These are phyloP conservation scores for Hassar affinis DNA, from an alignment of 2,113 vertebrate genomes.

Conservation along the genomic window DNA sequence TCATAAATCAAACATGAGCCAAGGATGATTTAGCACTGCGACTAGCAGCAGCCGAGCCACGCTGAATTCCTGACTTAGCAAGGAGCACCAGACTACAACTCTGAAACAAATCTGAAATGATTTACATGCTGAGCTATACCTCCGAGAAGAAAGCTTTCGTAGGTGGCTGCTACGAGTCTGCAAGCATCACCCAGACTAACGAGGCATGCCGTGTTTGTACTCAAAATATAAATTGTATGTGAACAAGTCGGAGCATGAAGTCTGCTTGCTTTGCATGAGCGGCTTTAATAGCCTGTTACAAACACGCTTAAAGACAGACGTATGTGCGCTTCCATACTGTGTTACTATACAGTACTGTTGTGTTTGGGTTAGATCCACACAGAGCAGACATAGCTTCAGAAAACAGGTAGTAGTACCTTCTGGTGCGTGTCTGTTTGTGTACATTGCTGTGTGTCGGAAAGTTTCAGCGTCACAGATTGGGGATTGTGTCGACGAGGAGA, in stretches of 20 bases:
- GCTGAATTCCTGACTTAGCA: neutral
- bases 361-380: neutral
- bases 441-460: conserved; percentile 54
- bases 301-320: conserved; percentile 12
- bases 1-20: conserved; percentile 28
- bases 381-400: conserved; percentile 6
- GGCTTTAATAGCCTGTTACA: conserved; percentile 17
- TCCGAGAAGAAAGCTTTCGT: neutral
- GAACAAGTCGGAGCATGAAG: neutral
- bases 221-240: conserved; percentile 12
- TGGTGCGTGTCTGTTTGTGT: neutral
- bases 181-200: neutral
- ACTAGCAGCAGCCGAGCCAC: neutral
- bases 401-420: conserved; percentile 28
- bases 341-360: conserved; percentile 5
- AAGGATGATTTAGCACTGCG: conserved; percentile 5
- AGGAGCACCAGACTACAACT: neutral
- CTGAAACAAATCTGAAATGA: neutral
- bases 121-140: neutral
- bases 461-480: conserved; percentile 48
- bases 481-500: conserved; percentile 23
- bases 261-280: neutral
- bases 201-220: neutral
- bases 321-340: neutral
- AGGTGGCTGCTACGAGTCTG: neutral